Evolutionary conservation across 2,113 vertebrate species (phyloP).

Genomic region (Xyrauchen texanus): DNA sequence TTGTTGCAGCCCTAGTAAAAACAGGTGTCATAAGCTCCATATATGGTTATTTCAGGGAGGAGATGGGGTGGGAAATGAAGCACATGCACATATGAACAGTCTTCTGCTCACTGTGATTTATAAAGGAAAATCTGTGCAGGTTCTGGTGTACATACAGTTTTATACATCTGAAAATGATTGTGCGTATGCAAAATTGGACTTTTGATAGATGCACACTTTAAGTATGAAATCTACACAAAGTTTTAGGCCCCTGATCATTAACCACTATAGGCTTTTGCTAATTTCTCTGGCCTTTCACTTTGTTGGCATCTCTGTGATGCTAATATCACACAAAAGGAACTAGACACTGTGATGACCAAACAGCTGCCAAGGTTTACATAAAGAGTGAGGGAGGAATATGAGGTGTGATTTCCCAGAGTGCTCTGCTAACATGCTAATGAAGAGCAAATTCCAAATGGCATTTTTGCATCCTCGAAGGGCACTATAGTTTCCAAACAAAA

Average conservation of each 20-base stretch:
- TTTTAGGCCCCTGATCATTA: not conserved
- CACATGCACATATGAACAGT: no score
- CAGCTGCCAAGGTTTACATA: constrained; percentile 31
- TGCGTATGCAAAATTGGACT: no score
- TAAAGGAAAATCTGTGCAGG: no score
- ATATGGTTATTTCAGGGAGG: no score
- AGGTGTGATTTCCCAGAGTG: constrained; percentile 49
- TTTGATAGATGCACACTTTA: no score
- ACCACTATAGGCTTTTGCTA: not conserved
- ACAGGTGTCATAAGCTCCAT: no score
- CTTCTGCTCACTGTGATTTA: no score
- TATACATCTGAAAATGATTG: no score
- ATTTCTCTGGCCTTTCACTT: not conserved
- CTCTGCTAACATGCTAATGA: constrained; percentile 41
- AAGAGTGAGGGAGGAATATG: constrained; percentile 18
- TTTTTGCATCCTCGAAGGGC: no score
- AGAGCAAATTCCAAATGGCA: constrained; percentile 1
- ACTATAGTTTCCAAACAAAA: constrained; percentile 2
- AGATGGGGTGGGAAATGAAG: no score
- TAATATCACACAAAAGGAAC: constrained; percentile 25
- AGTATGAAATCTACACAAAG: not conserved
- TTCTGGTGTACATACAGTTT: no score
- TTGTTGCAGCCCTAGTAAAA: no score
- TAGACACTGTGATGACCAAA: constrained; percentile 30
- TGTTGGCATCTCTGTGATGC: not conserved